phyloP scores from a whole-genome alignment of 2,888 invertebrate genomes.

The Agonopterix heracliana region DNA sequence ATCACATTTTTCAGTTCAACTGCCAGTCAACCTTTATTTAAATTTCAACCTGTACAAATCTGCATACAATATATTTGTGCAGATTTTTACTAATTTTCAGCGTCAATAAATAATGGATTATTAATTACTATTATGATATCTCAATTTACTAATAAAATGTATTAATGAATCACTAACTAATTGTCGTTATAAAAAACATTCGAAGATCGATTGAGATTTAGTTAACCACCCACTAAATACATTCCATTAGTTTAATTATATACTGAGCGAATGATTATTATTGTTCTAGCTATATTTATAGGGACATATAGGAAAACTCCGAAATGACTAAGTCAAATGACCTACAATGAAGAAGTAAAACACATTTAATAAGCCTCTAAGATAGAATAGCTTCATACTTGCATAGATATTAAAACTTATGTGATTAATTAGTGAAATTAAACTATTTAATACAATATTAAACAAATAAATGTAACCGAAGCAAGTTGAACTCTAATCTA shows the following conservation, averaged over 20 bases:
- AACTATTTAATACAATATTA: neutral
- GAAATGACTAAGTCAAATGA: conserved; percentile 5
- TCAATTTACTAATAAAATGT: neutral
- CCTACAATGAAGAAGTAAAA: conserved; percentile 31
- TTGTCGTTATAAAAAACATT: too few species aligned
- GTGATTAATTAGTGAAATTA: neutral
- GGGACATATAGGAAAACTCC: too few species aligned
- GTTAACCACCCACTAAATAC: too few species aligned
- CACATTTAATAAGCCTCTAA: conserved; percentile 33
- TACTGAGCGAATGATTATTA: neutral
- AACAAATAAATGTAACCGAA: conserved; percentile 1
- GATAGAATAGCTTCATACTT: conserved; percentile 51
- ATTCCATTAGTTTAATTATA: too few species aligned
- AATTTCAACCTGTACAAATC: too few species aligned
- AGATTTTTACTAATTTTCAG: conserved; percentile 9
- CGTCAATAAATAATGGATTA: conserved; percentile 14
- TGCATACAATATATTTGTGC: neutral
- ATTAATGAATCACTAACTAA: too few species aligned
- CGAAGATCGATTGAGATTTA: too few species aligned
- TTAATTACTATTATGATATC: conserved; percentile 14
- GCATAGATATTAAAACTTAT: conserved; percentile 14
- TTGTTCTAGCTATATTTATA: neutral
- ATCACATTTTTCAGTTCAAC: conserved; percentile 7
- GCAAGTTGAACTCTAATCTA: conserved; percentile 18
- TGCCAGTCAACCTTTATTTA: too few species aligned